Conservation (phyloP, 2,797 vertebrate genomes). For the Notamacropus eugenii region DNA sequence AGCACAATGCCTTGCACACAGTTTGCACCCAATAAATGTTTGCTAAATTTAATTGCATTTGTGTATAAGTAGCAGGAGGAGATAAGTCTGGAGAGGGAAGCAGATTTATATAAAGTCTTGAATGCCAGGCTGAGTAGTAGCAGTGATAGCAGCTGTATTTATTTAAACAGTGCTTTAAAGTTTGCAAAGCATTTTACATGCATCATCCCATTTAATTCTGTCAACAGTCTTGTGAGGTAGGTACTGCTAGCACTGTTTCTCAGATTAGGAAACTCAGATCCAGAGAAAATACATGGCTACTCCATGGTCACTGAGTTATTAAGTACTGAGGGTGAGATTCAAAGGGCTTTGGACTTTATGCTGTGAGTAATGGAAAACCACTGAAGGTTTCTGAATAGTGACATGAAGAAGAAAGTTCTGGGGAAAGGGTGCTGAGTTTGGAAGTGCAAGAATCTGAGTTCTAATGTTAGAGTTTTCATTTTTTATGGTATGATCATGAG, state of each 20-base stretch:
- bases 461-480: neutral
- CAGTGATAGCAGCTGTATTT: neutral
- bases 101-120: neutral
- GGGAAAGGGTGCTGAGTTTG: neutral
- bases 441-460: neutral
- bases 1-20: neutral
- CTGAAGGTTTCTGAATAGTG: neutral
- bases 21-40: neutral
- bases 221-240: neutral
- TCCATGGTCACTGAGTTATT: neutral
- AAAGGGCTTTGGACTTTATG: neutral
- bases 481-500: neutral
- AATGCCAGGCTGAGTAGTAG: neutral
- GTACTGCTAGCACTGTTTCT: neutral
- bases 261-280: neutral
- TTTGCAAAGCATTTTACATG: neutral
- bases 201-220: conserved; percentile 1
- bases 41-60: neutral
- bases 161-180: neutral
- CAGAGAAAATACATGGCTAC: neutral
- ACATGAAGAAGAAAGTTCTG: neutral
- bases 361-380: neutral
- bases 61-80: neutral
- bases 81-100: neutral
- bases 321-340: neutral